phyloP scores from a whole-genome alignment of 2,888 invertebrate genomes.

The Andrena minutula region DNA sequence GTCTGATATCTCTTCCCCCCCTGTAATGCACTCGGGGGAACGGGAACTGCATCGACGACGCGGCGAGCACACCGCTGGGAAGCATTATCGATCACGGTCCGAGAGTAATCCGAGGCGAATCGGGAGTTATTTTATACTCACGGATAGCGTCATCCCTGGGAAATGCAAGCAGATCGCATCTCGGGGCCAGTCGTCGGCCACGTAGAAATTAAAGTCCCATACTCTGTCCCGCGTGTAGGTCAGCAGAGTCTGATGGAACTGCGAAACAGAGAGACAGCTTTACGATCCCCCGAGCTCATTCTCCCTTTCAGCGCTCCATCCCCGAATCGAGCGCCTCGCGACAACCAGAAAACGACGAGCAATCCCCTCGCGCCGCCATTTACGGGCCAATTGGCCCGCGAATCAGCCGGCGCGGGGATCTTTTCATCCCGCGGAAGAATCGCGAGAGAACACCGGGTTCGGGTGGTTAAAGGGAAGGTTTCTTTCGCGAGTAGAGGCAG shows the following conservation, averaged over 20 bases:
- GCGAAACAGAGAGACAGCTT: slow-evolving; percentile 82
- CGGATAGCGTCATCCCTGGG: slow-evolving; percentile 95
- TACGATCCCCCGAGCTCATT: neutral
- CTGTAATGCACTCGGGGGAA: neutral
- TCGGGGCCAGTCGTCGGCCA: slow-evolving; percentile 95
- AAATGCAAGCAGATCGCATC: slow-evolving; percentile 93
- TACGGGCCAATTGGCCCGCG: neutral
- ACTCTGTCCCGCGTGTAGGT: slow-evolving; percentile 95
- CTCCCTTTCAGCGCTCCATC: neutral
- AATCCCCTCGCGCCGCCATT: neutral
- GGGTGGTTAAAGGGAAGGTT: slow-evolving; percentile 30
- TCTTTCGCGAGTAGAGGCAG: slow-evolving; percentile 26
- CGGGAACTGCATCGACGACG: neutral
- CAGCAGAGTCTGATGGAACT: slow-evolving; percentile 96
- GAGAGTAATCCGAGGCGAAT: slow-evolving; percentile 21
- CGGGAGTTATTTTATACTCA: slow-evolving; percentile 85
- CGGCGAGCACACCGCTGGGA: neutral
- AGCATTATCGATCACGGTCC: slow-evolving; percentile 23
- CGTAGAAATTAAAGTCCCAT: slow-evolving; percentile 96
- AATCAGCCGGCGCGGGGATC: slow-evolving; percentile 13
- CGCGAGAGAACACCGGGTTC: slow-evolving; percentile 26
- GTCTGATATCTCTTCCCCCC: neutral
- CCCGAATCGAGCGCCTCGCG: neutral
- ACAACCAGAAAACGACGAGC: neutral
- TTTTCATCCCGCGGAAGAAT: slow-evolving; percentile 37